phyloP scores from a whole-genome alignment of 1,140 invertebrate genomes.

The Caerostris extrusa region DNA sequence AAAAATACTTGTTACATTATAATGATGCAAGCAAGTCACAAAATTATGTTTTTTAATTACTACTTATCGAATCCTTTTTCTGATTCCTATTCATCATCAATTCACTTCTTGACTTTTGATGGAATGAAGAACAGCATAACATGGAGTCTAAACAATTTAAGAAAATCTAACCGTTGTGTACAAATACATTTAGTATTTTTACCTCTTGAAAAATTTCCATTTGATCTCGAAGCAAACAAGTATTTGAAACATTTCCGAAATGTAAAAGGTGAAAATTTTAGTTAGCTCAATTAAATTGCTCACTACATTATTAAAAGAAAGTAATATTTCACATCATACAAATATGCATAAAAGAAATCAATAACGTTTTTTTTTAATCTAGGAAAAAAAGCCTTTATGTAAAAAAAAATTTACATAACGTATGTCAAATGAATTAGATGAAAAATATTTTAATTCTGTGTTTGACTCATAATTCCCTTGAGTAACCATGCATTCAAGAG shows the following conservation, averaged over 20 bases:
- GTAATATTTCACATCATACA: too few relatives aligned
- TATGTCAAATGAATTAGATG: too few relatives aligned
- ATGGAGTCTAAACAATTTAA: not conserved
- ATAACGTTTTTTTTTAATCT: too few relatives aligned
- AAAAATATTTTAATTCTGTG: too few relatives aligned
- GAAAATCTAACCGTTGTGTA: not conserved
- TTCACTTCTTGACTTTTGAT: not conserved
- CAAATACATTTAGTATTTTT: not conserved
- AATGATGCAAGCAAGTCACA: not conserved
- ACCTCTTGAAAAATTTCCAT: not conserved
- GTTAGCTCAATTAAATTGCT: too few relatives aligned
- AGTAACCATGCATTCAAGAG: too few relatives aligned
- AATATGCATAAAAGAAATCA: too few relatives aligned
- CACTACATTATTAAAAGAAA: too few relatives aligned
- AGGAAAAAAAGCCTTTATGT: too few relatives aligned
- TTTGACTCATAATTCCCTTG: too few relatives aligned
- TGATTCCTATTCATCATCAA: conserved; percentile 27
- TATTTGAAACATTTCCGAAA: not conserved
- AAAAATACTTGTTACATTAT: not conserved
- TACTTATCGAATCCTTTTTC: not conserved
- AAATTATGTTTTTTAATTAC: not conserved
- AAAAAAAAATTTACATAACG: too few relatives aligned
- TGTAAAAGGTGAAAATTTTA: too few relatives aligned
- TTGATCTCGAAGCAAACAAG: not conserved
- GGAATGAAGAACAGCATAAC: not conserved